Base-by-base conservation (phyloP, 2,113 vertebrate species). In the Melanocharis versteri region DNA sequence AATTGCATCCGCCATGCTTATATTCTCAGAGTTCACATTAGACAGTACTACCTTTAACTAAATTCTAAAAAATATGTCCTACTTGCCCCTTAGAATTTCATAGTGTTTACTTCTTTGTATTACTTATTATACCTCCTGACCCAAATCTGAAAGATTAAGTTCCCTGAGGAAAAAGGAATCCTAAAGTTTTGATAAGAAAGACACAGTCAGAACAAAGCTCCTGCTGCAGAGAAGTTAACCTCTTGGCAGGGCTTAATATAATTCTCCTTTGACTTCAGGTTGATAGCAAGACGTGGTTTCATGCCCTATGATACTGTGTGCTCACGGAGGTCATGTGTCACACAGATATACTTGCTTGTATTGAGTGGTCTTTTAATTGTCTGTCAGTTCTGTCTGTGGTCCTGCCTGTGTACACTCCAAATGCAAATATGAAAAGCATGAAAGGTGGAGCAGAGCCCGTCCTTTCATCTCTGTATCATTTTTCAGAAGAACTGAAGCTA, bases 381-480 rank as follows among this genome's bases (percentile, higher is more conserved):
- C 98, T 98, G 98, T 98, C 98, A 98, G 98, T 98, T 98, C 97
- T 98, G 98, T 98, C 98, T 98, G 97, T 97, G 96, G 96, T 87
- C 97, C 96, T 3, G 96, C 96, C 97, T 98, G 93, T 97, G 97
- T 90, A 94, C 45, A 54, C 95, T 98, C 97, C 97, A 98, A 98
- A 98, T 98, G 98, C 98, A 98, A 98, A 98, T 98, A 98, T 97
- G 98, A 97, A 98, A 98, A 98, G 91, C 98, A 98, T 98, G 98
- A 98, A 98, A 99, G 98, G 98, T 98, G 98, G 98, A 98, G 98
- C 97, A 98, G 92, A 97, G 97, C 94, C 97, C 66, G 33, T 96
- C 97, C 98, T 99, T 99, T 98, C 98, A 98, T 98, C 98, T 97
- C 95, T 96, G 97, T 98, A 98, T 98, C 98, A 95, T 97, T 98